Evolutionary conservation across 2,888 invertebrate species (phyloP), one percentile per base, ranked within the genome.

Genomic region (Blomia tropicalis): DNA sequence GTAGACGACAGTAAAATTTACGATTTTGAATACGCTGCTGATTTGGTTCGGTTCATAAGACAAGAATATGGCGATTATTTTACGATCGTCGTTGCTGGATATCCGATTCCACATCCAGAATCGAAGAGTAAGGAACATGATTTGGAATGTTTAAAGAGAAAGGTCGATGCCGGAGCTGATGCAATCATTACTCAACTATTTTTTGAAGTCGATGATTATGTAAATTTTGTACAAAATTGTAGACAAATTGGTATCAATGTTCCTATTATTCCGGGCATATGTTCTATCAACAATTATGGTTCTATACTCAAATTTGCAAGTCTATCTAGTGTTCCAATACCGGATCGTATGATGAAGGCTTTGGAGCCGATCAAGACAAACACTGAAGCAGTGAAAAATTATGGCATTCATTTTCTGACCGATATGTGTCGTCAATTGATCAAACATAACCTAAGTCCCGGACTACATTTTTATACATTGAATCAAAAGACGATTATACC

Each of bases 131-230:
- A 79, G 67, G 75, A 78, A 56, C 74, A 77, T 2, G 83, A 85
- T 70, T 72, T 90, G 14, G 62, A 72, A 32, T 77, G 80, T 69
- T 73, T 90, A 5, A 85, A 84, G 72, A 76, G 80, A 67, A 92
- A 92, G 78, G 78, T 87, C 5, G 79, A 83, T 43, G 80, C 80
- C 43, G 91, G 91, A 0, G 88, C 87, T 0, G 82, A 90, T 72
- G 86, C 87, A 69, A 82, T 92, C 63, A 80, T 92, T 66, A 87
- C 90, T 0, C 91, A 92, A 75, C 79, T 88, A 31, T 83, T 86
- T 73, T 90, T 87, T 71, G 81, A 83, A 44, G 74, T 80, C 1
- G 75, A 79, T 29, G 71, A 76, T 0, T 84, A 83, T 69, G 76
- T 81, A 51, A 74, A 77, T 36, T 91, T 84, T 72, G 76, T 81